These are phyloP conservation scores for Schizopygopsis pylzovi DNA, from an alignment of 2,797 vertebrate genomes.

Conservation along the genomic window DNA sequence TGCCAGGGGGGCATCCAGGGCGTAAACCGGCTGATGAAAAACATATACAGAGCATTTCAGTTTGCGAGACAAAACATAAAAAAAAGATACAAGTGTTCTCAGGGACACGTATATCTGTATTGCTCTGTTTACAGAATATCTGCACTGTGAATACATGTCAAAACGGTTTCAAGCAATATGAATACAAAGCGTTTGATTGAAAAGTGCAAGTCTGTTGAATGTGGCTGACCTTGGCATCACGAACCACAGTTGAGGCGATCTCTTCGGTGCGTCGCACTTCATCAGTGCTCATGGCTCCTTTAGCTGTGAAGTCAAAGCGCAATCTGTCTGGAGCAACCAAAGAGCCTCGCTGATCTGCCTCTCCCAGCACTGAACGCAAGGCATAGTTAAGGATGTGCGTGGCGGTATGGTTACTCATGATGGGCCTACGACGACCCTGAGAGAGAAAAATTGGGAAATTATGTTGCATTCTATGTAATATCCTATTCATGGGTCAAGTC, in stretches of 20 bases:
- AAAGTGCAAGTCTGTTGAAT: not conserved
- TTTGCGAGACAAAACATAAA: not conserved
- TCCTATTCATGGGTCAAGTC: not conserved
- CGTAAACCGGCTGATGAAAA: slow-evolving; percentile 82
- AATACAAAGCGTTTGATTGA: not conserved
- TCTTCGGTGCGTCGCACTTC: slow-evolving; percentile 90
- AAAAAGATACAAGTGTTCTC: not conserved
- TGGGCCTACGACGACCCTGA: slow-evolving; percentile 86
- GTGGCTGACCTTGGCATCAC: slow-evolving; percentile 86
- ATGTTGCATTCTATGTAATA: not conserved
- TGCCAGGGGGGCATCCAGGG: slow-evolving; percentile 88
- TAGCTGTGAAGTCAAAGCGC: slow-evolving; percentile 96
- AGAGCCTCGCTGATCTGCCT: slow-evolving; percentile 95
- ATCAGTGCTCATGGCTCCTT: slow-evolving; percentile 89
- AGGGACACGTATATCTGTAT: not conserved
- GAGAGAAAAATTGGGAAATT: not conserved
- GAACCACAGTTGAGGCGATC: slow-evolving; percentile 85
- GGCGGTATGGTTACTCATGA: slow-evolving; percentile 98
- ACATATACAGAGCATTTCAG: slow-evolving; percentile 7
- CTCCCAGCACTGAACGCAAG: slow-evolving; percentile 89
- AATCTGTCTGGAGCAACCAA: slow-evolving; percentile 93
- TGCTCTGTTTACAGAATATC: not conserved
- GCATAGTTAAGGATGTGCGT: slow-evolving; percentile 98
- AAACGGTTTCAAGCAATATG: not conserved
- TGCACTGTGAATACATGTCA: slow-evolving; percentile 14